phyloP scores from a whole-genome alignment of 2,888 invertebrate genomes.

The Lasioglossum calceatum region DNA sequence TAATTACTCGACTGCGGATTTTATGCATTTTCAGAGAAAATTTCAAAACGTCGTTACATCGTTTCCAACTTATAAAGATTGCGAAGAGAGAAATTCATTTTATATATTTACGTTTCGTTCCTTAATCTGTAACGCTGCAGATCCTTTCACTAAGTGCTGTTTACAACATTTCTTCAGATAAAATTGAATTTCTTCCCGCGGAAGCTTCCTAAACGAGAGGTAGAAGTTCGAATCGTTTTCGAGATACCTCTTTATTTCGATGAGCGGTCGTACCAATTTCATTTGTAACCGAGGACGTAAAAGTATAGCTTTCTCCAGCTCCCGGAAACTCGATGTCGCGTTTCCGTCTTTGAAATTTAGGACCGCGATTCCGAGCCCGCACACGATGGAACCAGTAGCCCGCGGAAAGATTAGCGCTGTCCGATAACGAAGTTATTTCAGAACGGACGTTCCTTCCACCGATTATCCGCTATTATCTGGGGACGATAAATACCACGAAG shows the following conservation, averaged over 20 bases:
- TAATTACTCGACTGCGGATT: neutral
- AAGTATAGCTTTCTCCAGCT: neutral
- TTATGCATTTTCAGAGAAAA: neutral
- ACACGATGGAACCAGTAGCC: neutral
- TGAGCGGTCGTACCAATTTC: neutral
- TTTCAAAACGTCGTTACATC: too few species aligned
- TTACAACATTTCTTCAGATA: neutral
- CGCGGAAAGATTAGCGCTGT: neutral
- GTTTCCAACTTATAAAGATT: too few species aligned
- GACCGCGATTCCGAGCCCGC: neutral
- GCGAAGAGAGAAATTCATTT: too few species aligned
- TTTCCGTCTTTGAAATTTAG: neutral
- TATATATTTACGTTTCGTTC: too few species aligned
- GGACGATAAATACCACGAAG: neutral
- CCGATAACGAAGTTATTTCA: conserved; percentile 24
- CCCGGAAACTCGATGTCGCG: neutral
- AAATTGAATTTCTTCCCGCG: neutral
- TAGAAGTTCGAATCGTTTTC: neutral
- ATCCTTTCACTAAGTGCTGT: neutral
- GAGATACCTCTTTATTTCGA: neutral
- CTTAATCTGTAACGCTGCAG: too few species aligned
- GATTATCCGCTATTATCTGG: conserved; percentile 14
- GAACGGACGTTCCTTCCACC: conserved; percentile 5
- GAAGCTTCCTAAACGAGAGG: neutral
- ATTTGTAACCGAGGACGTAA: neutral